Conservation (phyloP, 2,888 invertebrate genomes). For the Apocheima hispidaria region DNA sequence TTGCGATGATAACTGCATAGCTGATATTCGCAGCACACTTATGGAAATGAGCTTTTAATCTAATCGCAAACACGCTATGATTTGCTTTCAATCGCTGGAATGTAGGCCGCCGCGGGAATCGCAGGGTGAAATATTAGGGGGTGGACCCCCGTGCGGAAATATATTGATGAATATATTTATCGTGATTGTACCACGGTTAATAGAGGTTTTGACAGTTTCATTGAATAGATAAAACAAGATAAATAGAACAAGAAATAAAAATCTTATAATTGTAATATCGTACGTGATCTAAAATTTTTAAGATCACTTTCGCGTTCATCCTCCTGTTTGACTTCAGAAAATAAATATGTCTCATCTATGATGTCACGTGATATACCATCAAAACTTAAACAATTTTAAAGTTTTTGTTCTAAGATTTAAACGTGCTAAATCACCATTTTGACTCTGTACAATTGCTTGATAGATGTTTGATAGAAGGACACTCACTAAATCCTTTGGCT, state of each 20-base stretch:
- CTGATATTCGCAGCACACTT: constrained; percentile 56
- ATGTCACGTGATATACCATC: too few species aligned
- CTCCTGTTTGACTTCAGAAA: too few species aligned
- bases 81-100: constrained; percentile 59
- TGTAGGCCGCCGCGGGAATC: constrained; percentile 44
- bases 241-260: neutral
- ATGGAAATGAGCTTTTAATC: constrained; percentile 65
- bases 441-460: too few species aligned
- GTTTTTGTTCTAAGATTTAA: too few species aligned
- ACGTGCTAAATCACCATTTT: too few species aligned
- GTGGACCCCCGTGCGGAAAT: constrained; percentile 4
- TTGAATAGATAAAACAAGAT: neutral
- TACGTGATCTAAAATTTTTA: too few species aligned
- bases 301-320: too few species aligned
- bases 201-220: neutral
- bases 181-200: neutral
- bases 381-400: too few species aligned
- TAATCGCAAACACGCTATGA: constrained; percentile 59
- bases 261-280: too few species aligned
- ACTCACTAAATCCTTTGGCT: too few species aligned
- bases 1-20: constrained; percentile 47
- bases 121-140: constrained; percentile 14
- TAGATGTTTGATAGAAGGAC: too few species aligned
- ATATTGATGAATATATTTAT: constrained; percentile 5
- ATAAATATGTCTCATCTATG: too few species aligned